These are phyloP conservation scores for Lamellibrachia satsuma DNA, from an alignment of 2,888 invertebrate genomes.

Conservation along the genomic window DNA sequence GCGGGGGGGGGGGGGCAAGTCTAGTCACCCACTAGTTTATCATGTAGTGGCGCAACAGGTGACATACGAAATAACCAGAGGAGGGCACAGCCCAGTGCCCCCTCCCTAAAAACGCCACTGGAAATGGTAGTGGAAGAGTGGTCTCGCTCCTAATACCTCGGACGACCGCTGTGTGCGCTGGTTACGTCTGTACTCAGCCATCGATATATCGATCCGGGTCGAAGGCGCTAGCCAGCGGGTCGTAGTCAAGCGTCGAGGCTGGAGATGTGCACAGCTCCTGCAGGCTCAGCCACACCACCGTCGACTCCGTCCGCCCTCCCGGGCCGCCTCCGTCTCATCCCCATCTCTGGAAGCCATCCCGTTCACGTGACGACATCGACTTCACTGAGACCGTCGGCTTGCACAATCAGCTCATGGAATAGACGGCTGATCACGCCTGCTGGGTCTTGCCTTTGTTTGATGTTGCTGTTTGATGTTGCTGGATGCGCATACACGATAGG, in stretches of 20 bases:
- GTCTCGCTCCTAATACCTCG: not conserved
- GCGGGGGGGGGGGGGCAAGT: no score
- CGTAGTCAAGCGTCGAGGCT: not conserved
- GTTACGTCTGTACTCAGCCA: not conserved
- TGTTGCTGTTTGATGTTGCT: not conserved
- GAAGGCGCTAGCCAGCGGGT: not conserved
- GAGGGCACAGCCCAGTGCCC: no score
- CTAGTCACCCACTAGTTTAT: no score
- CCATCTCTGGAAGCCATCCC: not conserved
- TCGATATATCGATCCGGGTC: conserved; percentile 12
- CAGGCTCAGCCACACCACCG: not conserved
- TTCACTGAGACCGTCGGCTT: no score
- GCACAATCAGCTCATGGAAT: not conserved
- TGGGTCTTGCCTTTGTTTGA: not conserved
- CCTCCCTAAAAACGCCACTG: no score
- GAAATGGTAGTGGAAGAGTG: not conserved
- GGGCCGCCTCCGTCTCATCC: not conserved
- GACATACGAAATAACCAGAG: no score
- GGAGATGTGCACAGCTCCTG: not conserved
- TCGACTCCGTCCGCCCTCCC: not conserved
- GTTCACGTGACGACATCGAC: no score
- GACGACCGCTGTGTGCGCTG: not conserved
- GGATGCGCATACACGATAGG: not conserved
- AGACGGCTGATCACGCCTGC: not conserved
- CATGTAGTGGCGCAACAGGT: no score